Base-by-base conservation (phyloP, 2,113 vertebrate species). In the Mesitornis unicolor region DNA sequence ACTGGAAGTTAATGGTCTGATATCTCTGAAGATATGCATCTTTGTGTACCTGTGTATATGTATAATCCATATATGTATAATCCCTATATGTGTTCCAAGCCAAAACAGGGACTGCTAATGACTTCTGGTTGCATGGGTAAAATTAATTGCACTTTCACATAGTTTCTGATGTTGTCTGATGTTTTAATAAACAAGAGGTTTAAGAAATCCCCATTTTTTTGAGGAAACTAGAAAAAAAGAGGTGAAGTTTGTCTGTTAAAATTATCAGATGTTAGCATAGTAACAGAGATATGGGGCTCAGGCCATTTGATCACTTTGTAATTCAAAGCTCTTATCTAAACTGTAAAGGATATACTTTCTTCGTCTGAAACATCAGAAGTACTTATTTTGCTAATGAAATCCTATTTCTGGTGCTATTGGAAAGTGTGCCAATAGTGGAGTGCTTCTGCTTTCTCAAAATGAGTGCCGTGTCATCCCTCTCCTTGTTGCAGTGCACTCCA, bases 1-100 rank as follows among this genome's bases (percentile, higher is more conserved):
- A 10, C 1, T 11, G 54, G 13, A 61, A 42, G 17, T 13, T 38
- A 48, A 9, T 9, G 11, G 22, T 17, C 25, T 42, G 0, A 31
- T 48, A 2, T 2, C 16, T 31, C 31, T 19, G 28, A 65, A 54
- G 29, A 7, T 57, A 17, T 35, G 2, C 7, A 0, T 22, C 1
- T 42, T 0, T 10, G 2, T 31, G 6, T 25, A 25, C 9, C 6
- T 11, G 2, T 50, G 8, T 11, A 7, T 11, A 28, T 4, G 1
- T n/a, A 7, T 1, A 31, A 33, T 17, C 6, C 12, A 12, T 13
- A 0, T 12, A 13, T 4, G 1, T n/a, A 7, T 1, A 31, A 33
- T 17, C 6, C 12, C 11, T 13, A 0, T 12, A 13, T 4, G 6
- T 36, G 16, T 57, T 56, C 63, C 36, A 45, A 18, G 22, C 25